Percentiles rank a stretch among this genome's conserved stretches.
phyloP scores from a whole-genome alignment of 1,140 invertebrate species.

The Adelges cooleyi region DNA sequence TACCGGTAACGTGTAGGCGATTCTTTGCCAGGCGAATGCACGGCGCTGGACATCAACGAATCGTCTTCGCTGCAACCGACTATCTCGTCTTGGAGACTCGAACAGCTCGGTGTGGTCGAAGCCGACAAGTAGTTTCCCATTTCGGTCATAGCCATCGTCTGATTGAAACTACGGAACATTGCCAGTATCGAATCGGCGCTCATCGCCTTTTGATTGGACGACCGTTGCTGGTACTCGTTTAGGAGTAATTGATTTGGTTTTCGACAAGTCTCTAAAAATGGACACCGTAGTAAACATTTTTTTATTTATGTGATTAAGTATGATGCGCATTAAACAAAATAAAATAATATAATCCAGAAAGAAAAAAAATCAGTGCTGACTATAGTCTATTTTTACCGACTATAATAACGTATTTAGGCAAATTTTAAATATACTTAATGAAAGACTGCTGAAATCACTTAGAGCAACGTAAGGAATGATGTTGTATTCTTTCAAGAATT shows the following conservation, averaged over 20 bases:
- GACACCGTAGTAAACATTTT: too few species aligned
- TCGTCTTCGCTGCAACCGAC: slow-evolving; percentile 48
- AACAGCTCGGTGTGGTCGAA: slow-evolving; percentile 48
- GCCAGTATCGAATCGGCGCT: slow-evolving; percentile 59
- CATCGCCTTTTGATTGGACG: slow-evolving; percentile 27
- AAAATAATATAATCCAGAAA: too few species aligned
- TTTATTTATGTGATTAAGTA: too few species aligned
- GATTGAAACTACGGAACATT: slow-evolving; percentile 54
- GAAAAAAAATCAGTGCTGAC: too few species aligned
- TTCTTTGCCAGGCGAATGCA: slow-evolving; percentile 47
- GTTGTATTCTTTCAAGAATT: too few species aligned
- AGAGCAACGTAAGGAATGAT: too few species aligned
- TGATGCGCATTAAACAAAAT: too few species aligned
- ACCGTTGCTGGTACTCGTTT: slow-evolving; percentile 6
- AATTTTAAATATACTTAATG: too few species aligned
- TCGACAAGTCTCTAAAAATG: not conserved
- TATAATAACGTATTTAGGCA: too few species aligned
- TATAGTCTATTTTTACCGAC: too few species aligned
- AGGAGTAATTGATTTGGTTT: not conserved
- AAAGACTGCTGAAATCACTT: too few species aligned
- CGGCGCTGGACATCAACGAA: slow-evolving; percentile 45
- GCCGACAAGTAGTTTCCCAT: slow-evolving; percentile 45
- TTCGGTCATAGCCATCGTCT: slow-evolving; percentile 37
- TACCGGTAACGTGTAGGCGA: slow-evolving; percentile 33
- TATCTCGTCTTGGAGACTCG: slow-evolving; percentile 55